These are phyloP conservation scores for Anadara kagoshimensis DNA, from an alignment of 1,140 invertebrate genomes.

Conservation along the genomic window DNA sequence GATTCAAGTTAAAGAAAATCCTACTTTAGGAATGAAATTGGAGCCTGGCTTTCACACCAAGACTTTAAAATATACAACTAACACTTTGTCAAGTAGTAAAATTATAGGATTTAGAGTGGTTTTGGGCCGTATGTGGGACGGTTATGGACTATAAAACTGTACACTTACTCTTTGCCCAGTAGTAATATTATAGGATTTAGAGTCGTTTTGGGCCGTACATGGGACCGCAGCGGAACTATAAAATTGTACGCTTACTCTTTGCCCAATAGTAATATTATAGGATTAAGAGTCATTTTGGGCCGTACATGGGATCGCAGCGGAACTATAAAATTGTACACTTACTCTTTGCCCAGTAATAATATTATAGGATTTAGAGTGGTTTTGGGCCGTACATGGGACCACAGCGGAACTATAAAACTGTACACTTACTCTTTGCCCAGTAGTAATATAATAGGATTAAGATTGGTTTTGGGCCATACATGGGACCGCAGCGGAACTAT, in stretches of 20 bases:
- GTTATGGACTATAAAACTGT: constrained; percentile 98
- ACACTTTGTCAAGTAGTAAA: constrained; percentile 86
- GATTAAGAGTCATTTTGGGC: constrained; percentile 94
- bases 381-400: constrained; percentile 96
- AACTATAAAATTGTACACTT: constrained; percentile 97
- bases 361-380: constrained; percentile 96
- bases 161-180: constrained; percentile 86
- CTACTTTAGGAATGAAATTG: too few relatives aligned
- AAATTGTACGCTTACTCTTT: constrained; percentile 99
- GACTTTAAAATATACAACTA: constrained; percentile 80
- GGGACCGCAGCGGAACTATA: constrained; percentile 96
- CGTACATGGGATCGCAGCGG: constrained; percentile 96
- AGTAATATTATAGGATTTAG: constrained; percentile 97
- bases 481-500: constrained; percentile 97
- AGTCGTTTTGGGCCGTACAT: constrained; percentile 94
- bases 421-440: constrained; percentile 83
- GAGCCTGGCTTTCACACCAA: too few relatives aligned
- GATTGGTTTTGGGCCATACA: constrained; percentile 92
- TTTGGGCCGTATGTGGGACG: constrained; percentile 96
- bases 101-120: constrained; percentile 97
- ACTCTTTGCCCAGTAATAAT: too few relatives aligned
- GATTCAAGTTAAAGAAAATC: too few relatives aligned
- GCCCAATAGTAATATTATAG: too few relatives aligned
- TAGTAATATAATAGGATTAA: constrained; percentile 97
- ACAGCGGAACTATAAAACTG: constrained; percentile 97